Base-by-base conservation (phyloP, 2,113 vertebrate genomes). In the Neodon shergylaensis region DNA sequence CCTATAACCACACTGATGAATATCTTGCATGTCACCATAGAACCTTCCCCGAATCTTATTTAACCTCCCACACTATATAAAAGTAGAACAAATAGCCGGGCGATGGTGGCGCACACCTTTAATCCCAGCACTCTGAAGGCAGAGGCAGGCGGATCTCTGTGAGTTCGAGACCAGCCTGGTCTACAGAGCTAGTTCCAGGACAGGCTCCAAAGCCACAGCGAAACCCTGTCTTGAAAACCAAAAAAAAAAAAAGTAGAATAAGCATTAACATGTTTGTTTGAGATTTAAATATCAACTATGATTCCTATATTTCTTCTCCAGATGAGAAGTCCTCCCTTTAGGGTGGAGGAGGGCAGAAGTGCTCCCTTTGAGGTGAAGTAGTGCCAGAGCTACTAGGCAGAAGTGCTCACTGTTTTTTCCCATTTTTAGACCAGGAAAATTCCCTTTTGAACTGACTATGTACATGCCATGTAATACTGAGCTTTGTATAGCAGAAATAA, bases 401-500 rank as follows among this genome's bases (percentile, higher is more conserved):
- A 90, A 36, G 16, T 66, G 65, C 33, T 22, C 54, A 42, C 6
- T 61, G 68, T 39, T 94, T 94, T 91, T 26, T 10, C 77, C 22
- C 87, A 31, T 90, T 90, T 92, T 61, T 26, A 42, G 44, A 87
- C 92, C n/a, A 92, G 70, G 12, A 82, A 90, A 79, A 28, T 76
- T 54, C 61, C 77, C 52, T 26, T 82, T 31, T 54, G 61, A 91
- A 90, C 58, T 84, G 72, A 89, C 42, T n/a, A 52, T 83, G 17
- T 66, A 72, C 66, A 12, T 77, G 1, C 4, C 21, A 84, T 58
- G 4, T 5, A 72, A 49, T 81, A 16, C 33, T 96, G 77, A 77
- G 52, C 6, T 63, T 82, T 78, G 44, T 90, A 83, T 70, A 42
- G 54, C 54, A 87, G 52, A 95, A 92, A 93, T 94, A 89, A 94